Percentiles rank a stretch among this genome's conserved stretches.
phyloP scores from a whole-genome alignment of 1,140 invertebrate genomes.

The Achroia grisella region DNA sequence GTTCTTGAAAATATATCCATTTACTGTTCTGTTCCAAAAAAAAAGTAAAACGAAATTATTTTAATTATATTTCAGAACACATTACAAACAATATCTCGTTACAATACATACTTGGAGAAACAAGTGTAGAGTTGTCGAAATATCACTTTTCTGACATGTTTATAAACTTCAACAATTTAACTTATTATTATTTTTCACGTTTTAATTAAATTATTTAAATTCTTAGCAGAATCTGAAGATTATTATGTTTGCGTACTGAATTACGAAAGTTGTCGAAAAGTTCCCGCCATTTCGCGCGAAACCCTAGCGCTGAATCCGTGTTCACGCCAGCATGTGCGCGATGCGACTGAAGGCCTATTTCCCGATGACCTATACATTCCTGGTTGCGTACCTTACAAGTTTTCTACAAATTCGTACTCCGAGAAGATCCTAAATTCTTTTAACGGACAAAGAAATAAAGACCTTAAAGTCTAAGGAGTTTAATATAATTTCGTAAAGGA shows the following conservation, averaged over 20 bases:
- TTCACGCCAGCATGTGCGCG: constrained; percentile 47
- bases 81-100: too few relatives aligned
- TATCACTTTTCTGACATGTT: too few relatives aligned
- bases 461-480: not conserved
- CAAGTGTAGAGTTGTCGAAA: too few relatives aligned
- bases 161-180: too few relatives aligned
- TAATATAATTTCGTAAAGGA: not conserved
- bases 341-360: constrained; percentile 58
- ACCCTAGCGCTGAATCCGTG: constrained; percentile 22
- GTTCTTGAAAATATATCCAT: too few relatives aligned
- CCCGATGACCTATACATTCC: constrained; percentile 48
- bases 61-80: too few relatives aligned
- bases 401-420: constrained; percentile 24
- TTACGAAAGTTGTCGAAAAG: constrained; percentile 50
- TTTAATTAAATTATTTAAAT: too few relatives aligned
- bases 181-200: too few relatives aligned
- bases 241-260: constrained; percentile 18
- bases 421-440: constrained; percentile 16
- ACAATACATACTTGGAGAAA: too few relatives aligned
- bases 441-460: constrained; percentile 2
- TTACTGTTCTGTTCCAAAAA: too few relatives aligned
- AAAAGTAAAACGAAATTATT: too few relatives aligned
- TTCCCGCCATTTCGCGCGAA: constrained; percentile 48
- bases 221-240: not conserved
- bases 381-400: constrained; percentile 63